These are phyloP conservation scores for Drosophila colorata DNA, from an alignment of 2,888 invertebrate genomes.

Conservation along the genomic window DNA sequence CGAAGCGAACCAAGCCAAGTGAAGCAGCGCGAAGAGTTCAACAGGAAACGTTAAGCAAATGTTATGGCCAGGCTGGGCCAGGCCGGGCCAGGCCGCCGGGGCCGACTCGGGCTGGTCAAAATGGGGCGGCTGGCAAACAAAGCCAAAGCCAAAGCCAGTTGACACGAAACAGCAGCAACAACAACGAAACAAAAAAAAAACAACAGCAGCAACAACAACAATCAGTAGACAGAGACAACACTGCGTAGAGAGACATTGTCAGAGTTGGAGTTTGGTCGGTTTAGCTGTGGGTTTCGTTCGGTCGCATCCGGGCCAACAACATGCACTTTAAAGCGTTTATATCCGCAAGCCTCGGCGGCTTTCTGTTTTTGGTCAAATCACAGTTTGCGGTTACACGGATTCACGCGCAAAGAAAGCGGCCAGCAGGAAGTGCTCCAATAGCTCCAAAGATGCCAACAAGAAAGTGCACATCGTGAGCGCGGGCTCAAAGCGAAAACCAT, in stretches of 20 bases:
- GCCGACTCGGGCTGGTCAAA: conserved; percentile 46
- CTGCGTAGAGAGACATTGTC: conserved; percentile 70
- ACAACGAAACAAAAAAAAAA: conserved; percentile 20
- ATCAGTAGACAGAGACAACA: conserved; percentile 43
- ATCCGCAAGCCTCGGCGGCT: conserved; percentile 70
- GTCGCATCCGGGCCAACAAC: conserved; percentile 72
- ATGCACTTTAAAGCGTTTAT: conserved; percentile 74
- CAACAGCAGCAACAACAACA: conserved; percentile 42
- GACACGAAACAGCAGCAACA: conserved; percentile 67
- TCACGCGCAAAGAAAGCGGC: conserved; percentile 77
- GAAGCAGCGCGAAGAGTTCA: conserved; percentile 54
- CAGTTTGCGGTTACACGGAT: conserved; percentile 78
- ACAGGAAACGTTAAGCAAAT: conserved; percentile 77
- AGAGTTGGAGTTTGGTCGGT: conserved; percentile 62
- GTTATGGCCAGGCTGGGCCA: conserved; percentile 62
- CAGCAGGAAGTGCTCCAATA: conserved; percentile 67
- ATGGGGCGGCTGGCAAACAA: conserved; percentile 73
- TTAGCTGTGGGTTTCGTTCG: conserved; percentile 27
- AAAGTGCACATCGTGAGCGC: conserved; percentile 44
- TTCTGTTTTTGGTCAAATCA: conserved; percentile 77
- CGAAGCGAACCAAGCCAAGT: conserved; percentile 23
- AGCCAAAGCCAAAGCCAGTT: conserved; percentile 66
- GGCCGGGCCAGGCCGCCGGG: conserved; percentile 25
- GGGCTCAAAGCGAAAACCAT: conserved; percentile 18
- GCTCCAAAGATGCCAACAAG: conserved; percentile 29